Conservation (phyloP, 1,140 invertebrate species). For the Drosophila mojavensis region DNA sequence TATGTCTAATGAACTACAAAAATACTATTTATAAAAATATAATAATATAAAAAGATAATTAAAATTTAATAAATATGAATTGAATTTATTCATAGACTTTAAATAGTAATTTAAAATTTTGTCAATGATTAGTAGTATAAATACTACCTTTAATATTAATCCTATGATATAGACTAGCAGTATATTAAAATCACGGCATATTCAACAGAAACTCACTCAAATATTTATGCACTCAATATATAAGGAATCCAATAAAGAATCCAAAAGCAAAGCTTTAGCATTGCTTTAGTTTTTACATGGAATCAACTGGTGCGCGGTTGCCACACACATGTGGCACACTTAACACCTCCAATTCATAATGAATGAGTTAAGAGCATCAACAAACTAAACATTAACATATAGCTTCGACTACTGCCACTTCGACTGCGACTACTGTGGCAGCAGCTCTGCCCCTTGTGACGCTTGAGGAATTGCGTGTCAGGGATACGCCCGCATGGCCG, state of each 20-base stretch:
- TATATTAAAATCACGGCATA: no score
- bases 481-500: slow-evolving; percentile 68
- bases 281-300: background rate
- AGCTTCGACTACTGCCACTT: slow-evolving; percentile 27
- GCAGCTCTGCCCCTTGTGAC: slow-evolving; percentile 14
- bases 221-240: no score
- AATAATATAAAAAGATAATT: no score
- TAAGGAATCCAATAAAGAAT: background rate
- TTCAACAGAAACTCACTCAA: no score
- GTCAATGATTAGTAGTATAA: no score
- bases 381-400: slow-evolving; percentile 74
- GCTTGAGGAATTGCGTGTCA: slow-evolving; percentile 44
- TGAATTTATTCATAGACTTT: no score
- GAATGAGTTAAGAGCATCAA: slow-evolving; percentile 82
- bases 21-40: no score
- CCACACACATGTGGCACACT: slow-evolving; percentile 58
- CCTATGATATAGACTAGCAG: no score
- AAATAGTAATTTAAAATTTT: no score
- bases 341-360: slow-evolving; percentile 81
- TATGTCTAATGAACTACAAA: no score
- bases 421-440: slow-evolving; percentile 40
- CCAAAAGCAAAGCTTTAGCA: background rate
- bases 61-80: no score
- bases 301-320: slow-evolving; percentile 3
- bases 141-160: no score